A percentile compares a stretch with the other conserved stretches of the same genome.
Conservation (phyloP, 2,113 vertebrate species). For the Solea senegalensis region DNA sequence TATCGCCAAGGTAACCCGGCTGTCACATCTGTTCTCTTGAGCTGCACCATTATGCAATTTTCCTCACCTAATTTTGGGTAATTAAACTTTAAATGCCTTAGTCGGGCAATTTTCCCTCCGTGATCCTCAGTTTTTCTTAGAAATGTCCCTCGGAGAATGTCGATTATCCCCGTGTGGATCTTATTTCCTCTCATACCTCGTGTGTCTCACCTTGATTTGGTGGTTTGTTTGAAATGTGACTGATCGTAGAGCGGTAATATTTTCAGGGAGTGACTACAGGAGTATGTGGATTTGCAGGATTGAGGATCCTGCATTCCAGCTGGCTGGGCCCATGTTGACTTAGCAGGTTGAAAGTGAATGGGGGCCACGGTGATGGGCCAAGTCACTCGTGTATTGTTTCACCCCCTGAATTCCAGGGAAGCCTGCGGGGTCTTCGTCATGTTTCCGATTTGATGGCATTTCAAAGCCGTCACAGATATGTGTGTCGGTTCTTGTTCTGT, state of each 20-base stretch:
- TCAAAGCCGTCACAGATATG: conserved; percentile 16
- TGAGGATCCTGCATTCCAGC: conserved; percentile 70
- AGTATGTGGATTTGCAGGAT: conserved; percentile 7
- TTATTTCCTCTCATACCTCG: not conserved
- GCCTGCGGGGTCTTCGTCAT: conserved; percentile 57
- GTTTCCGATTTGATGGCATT: conserved; percentile 56
- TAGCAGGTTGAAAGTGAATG: conserved; percentile 71
- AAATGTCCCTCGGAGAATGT: not conserved
- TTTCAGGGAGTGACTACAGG: conserved; percentile 21
- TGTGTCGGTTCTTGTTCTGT: conserved; percentile 17
- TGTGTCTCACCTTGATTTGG: not conserved
- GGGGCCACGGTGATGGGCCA: conserved; percentile 45
- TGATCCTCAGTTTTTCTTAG: not conserved
- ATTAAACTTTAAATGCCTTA: conserved; percentile 10
- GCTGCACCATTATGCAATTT: not conserved
- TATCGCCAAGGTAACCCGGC: not conserved
- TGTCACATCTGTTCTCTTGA: conserved; percentile 1
- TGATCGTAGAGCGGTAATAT: not conserved
- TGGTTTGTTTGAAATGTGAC: conserved; percentile 10
- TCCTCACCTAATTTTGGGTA: conserved; percentile 6
- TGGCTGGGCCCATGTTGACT: conserved; percentile 64
- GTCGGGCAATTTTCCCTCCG: not conserved
- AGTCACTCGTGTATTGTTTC: conserved; percentile 59
- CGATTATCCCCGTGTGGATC: not conserved
- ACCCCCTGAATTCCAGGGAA: conserved; percentile 62